A percentile compares a stretch with the other conserved stretches of the same genome.
phyloP scores from a whole-genome alignment of 2,113 vertebrate species.

The Mastomys natalensis region DNA sequence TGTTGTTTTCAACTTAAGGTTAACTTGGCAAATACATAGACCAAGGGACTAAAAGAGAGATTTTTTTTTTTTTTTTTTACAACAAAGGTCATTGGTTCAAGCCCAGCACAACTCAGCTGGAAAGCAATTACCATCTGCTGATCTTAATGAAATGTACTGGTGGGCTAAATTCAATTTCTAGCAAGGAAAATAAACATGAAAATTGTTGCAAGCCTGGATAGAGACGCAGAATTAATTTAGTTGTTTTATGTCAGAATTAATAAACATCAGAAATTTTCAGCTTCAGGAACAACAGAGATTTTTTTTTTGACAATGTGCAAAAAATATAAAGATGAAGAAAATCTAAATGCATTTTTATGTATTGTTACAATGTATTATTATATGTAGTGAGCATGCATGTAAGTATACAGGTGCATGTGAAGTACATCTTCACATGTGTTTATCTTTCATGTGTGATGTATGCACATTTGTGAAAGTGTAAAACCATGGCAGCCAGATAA shows the following conservation, averaged over 20 bases:
- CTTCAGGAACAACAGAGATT: not conserved
- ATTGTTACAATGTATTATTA: not conserved
- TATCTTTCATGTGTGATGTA: not conserved
- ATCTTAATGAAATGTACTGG: slow-evolving; percentile 66
- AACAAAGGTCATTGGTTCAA: slow-evolving; percentile 74
- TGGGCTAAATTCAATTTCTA: slow-evolving; percentile 71
- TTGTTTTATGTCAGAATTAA: slow-evolving; percentile 48
- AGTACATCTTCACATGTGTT: not conserved
- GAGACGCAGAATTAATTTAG: slow-evolving; percentile 54
- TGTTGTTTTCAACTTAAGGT: slow-evolving; percentile 52
- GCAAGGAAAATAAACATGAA: slow-evolving; percentile 74
- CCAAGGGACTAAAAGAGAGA: not conserved
- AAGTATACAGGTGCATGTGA: not conserved
- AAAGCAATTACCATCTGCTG: slow-evolving; percentile 69
- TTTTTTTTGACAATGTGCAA: slow-evolving; percentile 43
- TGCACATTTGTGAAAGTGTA: no score
- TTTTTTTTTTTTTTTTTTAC: slow-evolving; percentile 45
- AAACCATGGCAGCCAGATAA: not conserved
- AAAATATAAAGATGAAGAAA: not conserved
- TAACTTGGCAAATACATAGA: slow-evolving; percentile 59
- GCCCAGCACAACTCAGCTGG: slow-evolving; percentile 44
- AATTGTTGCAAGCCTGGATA: not conserved
- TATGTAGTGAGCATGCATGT: not conserved
- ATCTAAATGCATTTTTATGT: not conserved
- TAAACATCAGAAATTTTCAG: slow-evolving; percentile 45